Evolutionary conservation across 92 coral and sea anemone species (phyloP), one percentile per base, ranked within the genome.

Genomic region (Zoanthus gigantus): DNA sequence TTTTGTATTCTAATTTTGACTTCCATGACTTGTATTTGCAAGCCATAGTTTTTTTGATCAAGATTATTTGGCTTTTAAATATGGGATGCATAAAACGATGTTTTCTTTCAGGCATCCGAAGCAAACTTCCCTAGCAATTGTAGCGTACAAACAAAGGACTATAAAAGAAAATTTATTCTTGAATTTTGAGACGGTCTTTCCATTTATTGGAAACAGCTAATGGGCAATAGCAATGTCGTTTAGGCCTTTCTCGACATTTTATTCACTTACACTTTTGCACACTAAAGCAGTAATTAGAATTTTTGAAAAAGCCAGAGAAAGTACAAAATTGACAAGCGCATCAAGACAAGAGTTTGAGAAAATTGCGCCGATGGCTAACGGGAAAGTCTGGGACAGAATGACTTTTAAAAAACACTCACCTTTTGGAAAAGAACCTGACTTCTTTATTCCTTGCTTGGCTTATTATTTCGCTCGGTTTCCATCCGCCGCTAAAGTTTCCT

Each of bases 311-410:
- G 31, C 14, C 2, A 48, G n/a, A 46, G 3, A n/a, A 42, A 13
- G 0, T 31, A 30, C 53, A 3, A 7, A 16, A 54, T 30, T 54
- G 82, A 77, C 47, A 54, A 54, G 66, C 82, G 47, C 82, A 52
- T 53, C 8, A 77, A 28, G 8, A 77, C 8, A 53, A 28, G 16
- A 77, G 44, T 6, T 47, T 30, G 60, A 53, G 68, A 77, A 77
- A 29, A 77, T 7, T 8, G 46, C 32, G 29, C 31, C 47, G 29
- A 54, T 66, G 16, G 58, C 60, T 74, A 42, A 50, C 60, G 79
- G 79, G 46, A n/a, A 48, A 74, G 82, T 77, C 52, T 53, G 82
- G 82, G 82, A 77, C 67, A 30, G 50, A 77, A 31, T 48, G 50
- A 75, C 47, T 14, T 75, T 74, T 47, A 23, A 47, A 17, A 34